phyloP scores from a whole-genome alignment of 2,888 invertebrate genomes.

The Limnephilus rhombicus region DNA sequence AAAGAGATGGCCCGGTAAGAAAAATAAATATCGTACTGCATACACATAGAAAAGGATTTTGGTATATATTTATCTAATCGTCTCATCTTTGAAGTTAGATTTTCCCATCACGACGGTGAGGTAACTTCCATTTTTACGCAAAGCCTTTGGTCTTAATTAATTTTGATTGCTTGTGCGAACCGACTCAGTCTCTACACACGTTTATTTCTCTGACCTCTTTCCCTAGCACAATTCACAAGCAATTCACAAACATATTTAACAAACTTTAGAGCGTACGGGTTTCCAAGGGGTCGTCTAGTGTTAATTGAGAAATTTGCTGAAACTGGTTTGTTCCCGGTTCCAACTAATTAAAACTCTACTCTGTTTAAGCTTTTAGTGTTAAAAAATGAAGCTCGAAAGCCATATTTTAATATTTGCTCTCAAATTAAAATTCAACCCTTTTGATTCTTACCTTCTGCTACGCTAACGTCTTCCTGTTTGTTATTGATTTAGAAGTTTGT shows the following conservation, averaged over 20 bases:
- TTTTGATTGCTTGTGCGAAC: conserved; percentile 30
- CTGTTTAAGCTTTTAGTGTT: conserved; percentile 20
- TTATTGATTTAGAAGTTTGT: too few relatives aligned
- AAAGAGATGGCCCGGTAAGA: too few relatives aligned
- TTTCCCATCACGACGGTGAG: background rate
- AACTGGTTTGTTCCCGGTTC: conserved; percentile 4
- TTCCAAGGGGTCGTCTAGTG: conserved; percentile 44
- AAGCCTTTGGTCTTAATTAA: background rate
- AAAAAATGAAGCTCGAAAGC: conserved; percentile 2
- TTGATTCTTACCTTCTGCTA: background rate
- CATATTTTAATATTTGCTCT: background rate
- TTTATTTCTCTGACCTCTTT: conserved; percentile 39
- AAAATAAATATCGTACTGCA: too few relatives aligned
- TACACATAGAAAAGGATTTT: too few relatives aligned
- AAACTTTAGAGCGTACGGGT: conserved; percentile 33
- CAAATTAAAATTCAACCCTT: background rate
- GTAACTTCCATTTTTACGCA: background rate
- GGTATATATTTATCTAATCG: too few relatives aligned
- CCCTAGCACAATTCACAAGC: conserved; percentile 32
- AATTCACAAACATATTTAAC: conserved; percentile 49
- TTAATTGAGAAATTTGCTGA: conserved; percentile 47
- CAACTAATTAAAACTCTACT: conserved; percentile 45
- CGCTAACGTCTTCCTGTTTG: too few relatives aligned
- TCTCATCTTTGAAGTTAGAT: background rate
- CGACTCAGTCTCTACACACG: conserved; percentile 8